Evolutionary conservation across 1,140 invertebrate species (phyloP), one percentile per base, ranked within the genome.

Genomic region (Alviniconcha marisindica): DNA sequence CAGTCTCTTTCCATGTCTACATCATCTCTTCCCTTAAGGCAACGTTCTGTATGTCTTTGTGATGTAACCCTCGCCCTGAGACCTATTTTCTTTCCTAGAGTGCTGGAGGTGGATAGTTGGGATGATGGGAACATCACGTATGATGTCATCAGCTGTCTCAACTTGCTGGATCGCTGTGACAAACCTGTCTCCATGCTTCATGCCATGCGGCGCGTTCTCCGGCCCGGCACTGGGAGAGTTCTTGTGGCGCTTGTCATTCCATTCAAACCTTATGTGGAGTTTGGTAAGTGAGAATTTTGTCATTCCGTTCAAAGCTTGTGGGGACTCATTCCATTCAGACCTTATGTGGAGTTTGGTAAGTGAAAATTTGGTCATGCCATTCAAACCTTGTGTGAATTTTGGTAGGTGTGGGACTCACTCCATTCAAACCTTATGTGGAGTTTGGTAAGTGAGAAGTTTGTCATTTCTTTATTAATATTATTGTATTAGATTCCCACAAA

Each of bases 361-460:
- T 88, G 77, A 77, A n/a, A n/a, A n/a, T n/a, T 21, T 51, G 7
- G 48, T 51, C 48, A 51, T 51, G 7, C 48, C 48, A 7, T 51
- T 51, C 48, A 51, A 51, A 51, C 48, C 48, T 51, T 51, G 21
- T n/a, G n/a, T 51, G 48, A 51, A 21, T 51, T 51, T 51, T 51
- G 7, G 48, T 21, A 51, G 21, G 48, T 51, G 21, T 51, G 21
- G 21, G 7, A 51, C 21, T 98, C 0, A 93, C 98, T 56, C 98
- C 98, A 21, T 97, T 97, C 91, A 96, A 95, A 85, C 96, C 97
- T 15, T 99, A 97, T 91, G 97, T 98, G 0, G 98, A 99, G 94
- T 95, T 94, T 88, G 87, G 91, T 91, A 86, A 86, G 88, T 88
- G 77, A 77, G n/a, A n/a, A n/a, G n/a, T 21, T 51, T 51, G 48